Percentiles rank a stretch among this genome's conserved stretches.
Conservation (phyloP, 2,113 vertebrate genomes). For the Nothobranchius kuhntae region DNA sequence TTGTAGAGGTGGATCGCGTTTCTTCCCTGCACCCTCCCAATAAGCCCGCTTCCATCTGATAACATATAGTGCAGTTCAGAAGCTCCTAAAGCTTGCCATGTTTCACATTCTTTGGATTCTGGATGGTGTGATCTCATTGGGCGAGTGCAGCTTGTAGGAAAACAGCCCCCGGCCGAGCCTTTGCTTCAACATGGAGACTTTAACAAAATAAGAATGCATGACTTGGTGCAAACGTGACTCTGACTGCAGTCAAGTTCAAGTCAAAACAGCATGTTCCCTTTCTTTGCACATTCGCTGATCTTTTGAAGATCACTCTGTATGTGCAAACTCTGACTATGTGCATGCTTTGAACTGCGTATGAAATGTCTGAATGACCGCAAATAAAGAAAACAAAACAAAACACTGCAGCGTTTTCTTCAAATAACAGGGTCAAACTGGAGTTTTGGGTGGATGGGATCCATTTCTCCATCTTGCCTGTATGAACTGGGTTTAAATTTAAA, state of each 20-base stretch:
- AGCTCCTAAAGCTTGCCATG: conserved; percentile 70
- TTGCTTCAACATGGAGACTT: conserved; percentile 75
- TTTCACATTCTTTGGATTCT: conserved; percentile 73
- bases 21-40: conserved; percentile 34
- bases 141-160: conserved; percentile 64
- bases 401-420: too few species aligned
- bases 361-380: neutral
- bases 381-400: neutral
- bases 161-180: conserved; percentile 67
- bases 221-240: conserved; percentile 70
- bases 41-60: conserved; percentile 65
- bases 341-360: neutral
- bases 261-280: conserved; percentile 61
- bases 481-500: neutral
- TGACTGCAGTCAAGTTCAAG: conserved; percentile 41
- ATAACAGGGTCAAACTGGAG: too few species aligned
- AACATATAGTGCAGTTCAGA: conserved; percentile 57
- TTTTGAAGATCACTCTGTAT: conserved; percentile 13
- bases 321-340: neutral
- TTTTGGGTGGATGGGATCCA: too few species aligned
- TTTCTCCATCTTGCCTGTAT: too few species aligned
- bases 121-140: conserved; percentile 75
- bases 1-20: conserved; percentile 47
- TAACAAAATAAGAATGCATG: conserved; percentile 72
- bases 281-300: conserved; percentile 10